A percentile compares a stretch with the other conserved stretches of the same genome.
Evolutionary conservation across 2,888 invertebrate genomes (phyloP).

Genomic region (Acrobasis suavella): DNA sequence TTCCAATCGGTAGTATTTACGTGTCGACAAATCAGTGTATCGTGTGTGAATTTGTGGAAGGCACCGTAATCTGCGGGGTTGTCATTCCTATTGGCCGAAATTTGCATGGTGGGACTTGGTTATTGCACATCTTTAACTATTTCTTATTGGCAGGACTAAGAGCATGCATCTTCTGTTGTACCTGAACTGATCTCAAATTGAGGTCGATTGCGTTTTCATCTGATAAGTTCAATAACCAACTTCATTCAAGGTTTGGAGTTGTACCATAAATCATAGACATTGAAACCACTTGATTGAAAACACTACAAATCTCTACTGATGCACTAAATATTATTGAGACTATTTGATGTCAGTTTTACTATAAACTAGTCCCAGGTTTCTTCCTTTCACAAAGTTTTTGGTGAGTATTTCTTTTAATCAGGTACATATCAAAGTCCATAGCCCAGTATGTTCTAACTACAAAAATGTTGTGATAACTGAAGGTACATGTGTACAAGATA

Average conservation of each 20-base stretch:
- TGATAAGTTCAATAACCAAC: not conserved
- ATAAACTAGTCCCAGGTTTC: too few relatives aligned
- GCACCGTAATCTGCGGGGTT: not conserved
- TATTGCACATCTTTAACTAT: not conserved
- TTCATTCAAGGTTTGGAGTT: not conserved
- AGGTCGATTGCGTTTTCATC: not conserved
- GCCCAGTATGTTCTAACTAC: too few relatives aligned
- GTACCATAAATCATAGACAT: not conserved
- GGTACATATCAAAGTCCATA: too few relatives aligned
- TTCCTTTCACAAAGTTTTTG: too few relatives aligned
- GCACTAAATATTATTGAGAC: too few relatives aligned
- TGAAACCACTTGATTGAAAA: too few relatives aligned
- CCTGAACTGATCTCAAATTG: not conserved
- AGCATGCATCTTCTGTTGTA: not conserved
- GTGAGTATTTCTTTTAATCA: too few relatives aligned
- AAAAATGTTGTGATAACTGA: too few relatives aligned
- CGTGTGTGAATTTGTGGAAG: not conserved
- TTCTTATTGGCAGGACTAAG: not conserved
- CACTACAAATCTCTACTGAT: too few relatives aligned
- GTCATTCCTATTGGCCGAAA: not conserved
- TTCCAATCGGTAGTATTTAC: conserved; percentile 55
- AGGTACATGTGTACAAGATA: too few relatives aligned
- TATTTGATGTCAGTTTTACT: too few relatives aligned
- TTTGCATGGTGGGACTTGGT: not conserved
- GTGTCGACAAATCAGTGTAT: conserved; percentile 42